A percentile compares a stretch with the other conserved stretches of the same genome.
Conservation (phyloP, 2,888 invertebrate genomes). For the Ischnus inquisitorius region DNA sequence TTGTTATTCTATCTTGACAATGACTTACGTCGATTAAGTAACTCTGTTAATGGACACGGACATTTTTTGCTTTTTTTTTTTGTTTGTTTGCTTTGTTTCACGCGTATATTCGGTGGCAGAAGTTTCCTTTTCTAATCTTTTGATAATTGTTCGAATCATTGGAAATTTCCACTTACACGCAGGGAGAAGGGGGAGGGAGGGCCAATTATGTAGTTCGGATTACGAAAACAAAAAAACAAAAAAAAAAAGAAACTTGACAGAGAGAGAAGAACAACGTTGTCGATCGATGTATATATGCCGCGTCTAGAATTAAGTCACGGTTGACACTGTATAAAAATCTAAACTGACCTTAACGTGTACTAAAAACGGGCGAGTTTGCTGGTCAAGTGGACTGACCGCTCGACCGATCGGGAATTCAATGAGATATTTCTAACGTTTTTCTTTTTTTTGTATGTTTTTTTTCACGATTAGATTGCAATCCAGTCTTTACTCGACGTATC, state of each 20-base stretch:
- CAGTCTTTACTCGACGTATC: conserved; percentile 14
- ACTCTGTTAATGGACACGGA: conserved; percentile 80
- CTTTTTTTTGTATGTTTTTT: conserved; percentile 24
- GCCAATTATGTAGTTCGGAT: conserved; percentile 26
- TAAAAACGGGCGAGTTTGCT: conserved; percentile 78
- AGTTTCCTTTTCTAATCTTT: conserved; percentile 29
- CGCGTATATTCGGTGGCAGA: conserved; percentile 27
- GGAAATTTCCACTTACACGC: conserved; percentile 51
- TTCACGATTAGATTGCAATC: conserved; percentile 17
- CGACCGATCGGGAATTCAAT: conserved; percentile 24
- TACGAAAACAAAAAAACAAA: conserved; percentile 49
- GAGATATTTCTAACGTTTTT: conserved; percentile 29
- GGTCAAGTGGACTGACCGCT: conserved; percentile 45
- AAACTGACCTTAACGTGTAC: conserved; percentile 82
- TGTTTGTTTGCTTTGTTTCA: conserved; percentile 39
- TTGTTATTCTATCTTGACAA: conserved; percentile 81
- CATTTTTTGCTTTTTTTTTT: conserved; percentile 63
- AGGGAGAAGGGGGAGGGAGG: too few species aligned
- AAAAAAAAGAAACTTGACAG: conserved; percentile 30
- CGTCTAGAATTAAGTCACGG: conserved; percentile 69
- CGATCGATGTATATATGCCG: conserved; percentile 65
- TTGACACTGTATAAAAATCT: conserved; percentile 83
- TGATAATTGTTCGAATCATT: conserved; percentile 43
- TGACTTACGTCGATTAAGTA: conserved; percentile 82
- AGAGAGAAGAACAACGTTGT: conserved; percentile 47